phyloP scores from a whole-genome alignment of 64 coral and sea anemone genomes.

The Cladopsammia gracilis region DNA sequence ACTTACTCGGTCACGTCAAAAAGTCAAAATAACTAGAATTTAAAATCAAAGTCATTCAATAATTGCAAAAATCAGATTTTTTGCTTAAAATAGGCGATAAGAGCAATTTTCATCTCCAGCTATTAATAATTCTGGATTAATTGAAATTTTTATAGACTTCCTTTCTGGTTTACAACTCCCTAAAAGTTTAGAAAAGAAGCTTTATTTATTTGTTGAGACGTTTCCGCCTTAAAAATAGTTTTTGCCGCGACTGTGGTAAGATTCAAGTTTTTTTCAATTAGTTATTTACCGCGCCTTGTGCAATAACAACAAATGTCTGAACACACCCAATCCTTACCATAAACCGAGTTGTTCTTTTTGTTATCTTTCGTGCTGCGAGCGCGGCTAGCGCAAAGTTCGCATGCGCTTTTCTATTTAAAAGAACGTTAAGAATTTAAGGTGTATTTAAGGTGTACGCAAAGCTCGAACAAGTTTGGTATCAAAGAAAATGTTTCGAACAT shows the following conservation, averaged over 20 bases:
- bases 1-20: neutral
- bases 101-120: neutral
- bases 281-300: constrained; percentile 2
- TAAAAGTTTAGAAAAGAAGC: neutral
- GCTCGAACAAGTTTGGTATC: no score
- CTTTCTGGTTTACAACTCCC: neutral
- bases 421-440: no score
- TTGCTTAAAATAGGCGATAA: neutral
- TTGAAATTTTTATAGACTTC: neutral
- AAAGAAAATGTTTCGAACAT: no score
- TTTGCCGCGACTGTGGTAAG: neutral
- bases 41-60: neutral
- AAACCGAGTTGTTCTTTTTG: neutral
- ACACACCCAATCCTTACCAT: neutral
- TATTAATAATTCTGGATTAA: neutral
- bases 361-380: neutral
- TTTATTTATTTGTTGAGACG: neutral
- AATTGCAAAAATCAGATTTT: neutral
- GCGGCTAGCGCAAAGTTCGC: neutral
- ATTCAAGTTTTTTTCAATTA: neutral
- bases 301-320: neutral
- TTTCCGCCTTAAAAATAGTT: neutral
- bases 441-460: no score
- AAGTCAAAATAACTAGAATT: constrained; percentile 5
- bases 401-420: no score